These are phyloP conservation scores for Microplitis deprimator DNA, from an alignment of 2,888 invertebrate species.

Conservation along the genomic window DNA sequence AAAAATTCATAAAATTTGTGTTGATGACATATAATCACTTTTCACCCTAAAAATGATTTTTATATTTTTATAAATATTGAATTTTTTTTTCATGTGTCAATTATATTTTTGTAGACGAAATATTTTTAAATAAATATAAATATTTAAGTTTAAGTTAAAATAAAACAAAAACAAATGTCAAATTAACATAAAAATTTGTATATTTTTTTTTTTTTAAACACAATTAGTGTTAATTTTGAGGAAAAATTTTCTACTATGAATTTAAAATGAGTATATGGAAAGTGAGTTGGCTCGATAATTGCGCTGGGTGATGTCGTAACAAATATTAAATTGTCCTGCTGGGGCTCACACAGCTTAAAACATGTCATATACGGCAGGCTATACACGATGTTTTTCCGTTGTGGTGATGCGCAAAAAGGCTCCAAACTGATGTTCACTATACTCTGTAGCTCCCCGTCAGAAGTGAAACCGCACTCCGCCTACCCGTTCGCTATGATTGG, in stretches of 20 bases:
- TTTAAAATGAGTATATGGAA: constrained; percentile 19
- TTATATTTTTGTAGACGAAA: no score
- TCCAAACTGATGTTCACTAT: neutral
- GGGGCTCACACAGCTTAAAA: constrained; percentile 4
- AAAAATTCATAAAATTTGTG: no score
- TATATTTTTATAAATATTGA: no score
- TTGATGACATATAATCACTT: no score
- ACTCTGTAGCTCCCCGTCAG: constrained; percentile 14
- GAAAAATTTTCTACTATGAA: neutral
- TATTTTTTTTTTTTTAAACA: no score
- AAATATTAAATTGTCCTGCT: neutral
- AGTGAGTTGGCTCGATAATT: constrained; percentile 6
- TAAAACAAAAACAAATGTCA: no score
- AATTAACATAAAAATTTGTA: no score
- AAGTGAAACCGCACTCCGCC: constrained; percentile 28
- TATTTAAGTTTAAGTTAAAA: no score
- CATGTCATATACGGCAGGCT: neutral
- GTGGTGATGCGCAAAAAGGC: constrained; percentile 16
- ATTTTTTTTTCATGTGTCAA: no score
- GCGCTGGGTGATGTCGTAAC: neutral
- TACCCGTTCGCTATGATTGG: constrained; percentile 59
- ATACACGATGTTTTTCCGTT: neutral
- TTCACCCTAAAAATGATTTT: no score
- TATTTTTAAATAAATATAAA: no score
- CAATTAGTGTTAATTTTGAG: no score